A percentile compares a stretch with the other conserved stretches of the same genome.
These are phyloP conservation scores for Sciaenops ocellatus DNA, from an alignment of 2,797 vertebrate genomes.

Conservation along the genomic window DNA sequence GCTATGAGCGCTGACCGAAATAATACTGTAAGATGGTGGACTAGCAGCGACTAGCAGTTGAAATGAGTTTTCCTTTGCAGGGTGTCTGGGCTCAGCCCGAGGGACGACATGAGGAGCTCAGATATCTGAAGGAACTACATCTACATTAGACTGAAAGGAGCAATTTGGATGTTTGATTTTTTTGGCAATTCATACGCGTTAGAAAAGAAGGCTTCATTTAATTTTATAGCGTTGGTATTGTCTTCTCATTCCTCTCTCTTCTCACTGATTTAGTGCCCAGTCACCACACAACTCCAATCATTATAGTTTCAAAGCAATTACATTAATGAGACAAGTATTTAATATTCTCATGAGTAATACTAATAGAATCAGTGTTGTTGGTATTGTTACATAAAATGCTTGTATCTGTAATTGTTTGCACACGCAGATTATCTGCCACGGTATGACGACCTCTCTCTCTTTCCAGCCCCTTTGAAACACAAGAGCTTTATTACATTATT, in stretches of 20 bases:
- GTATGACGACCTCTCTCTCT: neutral
- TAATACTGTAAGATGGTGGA: constrained; percentile 49
- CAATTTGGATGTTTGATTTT: neutral
- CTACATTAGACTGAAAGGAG: constrained; percentile 22
- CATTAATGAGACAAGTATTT: neutral
- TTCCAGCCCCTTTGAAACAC: constrained; percentile 10
- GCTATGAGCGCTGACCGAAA: constrained; percentile 37
- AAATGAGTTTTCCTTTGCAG: constrained; percentile 51
- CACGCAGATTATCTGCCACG: neutral
- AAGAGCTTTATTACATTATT: constrained; percentile 22
- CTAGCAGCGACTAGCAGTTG: constrained; percentile 12
- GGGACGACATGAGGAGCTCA: constrained; percentile 36
- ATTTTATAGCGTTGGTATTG: neutral
- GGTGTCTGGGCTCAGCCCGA: constrained; percentile 26
- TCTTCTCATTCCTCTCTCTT: neutral
- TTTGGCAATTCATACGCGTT: neutral
- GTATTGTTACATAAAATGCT: neutral
- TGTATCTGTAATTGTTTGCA: neutral
- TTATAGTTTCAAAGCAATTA: constrained; percentile 2
- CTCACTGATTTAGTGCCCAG: neutral
- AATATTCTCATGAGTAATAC: constrained; percentile 12
- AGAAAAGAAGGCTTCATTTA: neutral
- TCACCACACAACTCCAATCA: neutral
- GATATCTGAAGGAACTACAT: constrained; percentile 15
- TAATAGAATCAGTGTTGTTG: neutral